Percentiles rank a stretch among this genome's conserved stretches.
These are phyloP conservation scores for Ctenochaetus hawaiiensis DNA, from an alignment of 2,797 vertebrate genomes.

Conservation along the genomic window DNA sequence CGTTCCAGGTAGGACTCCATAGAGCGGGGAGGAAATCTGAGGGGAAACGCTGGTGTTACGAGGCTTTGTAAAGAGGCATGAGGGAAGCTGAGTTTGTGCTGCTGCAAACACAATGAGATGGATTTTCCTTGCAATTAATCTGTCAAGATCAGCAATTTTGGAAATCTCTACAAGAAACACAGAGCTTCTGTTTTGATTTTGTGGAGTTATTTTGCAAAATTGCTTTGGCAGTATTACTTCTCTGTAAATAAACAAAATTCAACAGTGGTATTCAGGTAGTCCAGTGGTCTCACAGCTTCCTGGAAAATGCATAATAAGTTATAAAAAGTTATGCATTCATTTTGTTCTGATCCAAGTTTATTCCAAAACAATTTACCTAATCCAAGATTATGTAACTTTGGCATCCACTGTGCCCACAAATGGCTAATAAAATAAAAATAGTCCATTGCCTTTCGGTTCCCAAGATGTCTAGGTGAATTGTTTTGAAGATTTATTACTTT, in stretches of 20 bases:
- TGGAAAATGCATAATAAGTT: background rate
- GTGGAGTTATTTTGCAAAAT: background rate
- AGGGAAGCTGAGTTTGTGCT: constrained; percentile 18
- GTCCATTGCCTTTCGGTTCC: background rate
- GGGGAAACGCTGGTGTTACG: constrained; percentile 40
- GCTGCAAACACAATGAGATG: constrained; percentile 44
- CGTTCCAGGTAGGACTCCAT: constrained; percentile 23
- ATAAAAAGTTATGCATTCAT: background rate
- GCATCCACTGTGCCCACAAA: background rate
- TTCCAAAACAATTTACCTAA: background rate
- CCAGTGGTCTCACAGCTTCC: background rate
- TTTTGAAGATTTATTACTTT: no score
- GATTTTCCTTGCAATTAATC: constrained; percentile 41
- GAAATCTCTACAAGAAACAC: background rate
- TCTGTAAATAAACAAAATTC: background rate
- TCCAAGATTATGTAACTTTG: background rate
- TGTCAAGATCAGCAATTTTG: constrained; percentile 21
- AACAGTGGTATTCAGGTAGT: background rate
- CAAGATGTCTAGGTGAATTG: background rate
- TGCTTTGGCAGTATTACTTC: background rate
- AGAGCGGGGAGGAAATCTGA: constrained; percentile 41
- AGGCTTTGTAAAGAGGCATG: constrained; percentile 22
- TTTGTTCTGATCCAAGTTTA: background rate
- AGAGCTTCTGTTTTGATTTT: no score
- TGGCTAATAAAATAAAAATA: background rate